These are phyloP conservation scores for Andrena flavipes DNA, from an alignment of 2,888 invertebrate species.

Conservation along the genomic window DNA sequence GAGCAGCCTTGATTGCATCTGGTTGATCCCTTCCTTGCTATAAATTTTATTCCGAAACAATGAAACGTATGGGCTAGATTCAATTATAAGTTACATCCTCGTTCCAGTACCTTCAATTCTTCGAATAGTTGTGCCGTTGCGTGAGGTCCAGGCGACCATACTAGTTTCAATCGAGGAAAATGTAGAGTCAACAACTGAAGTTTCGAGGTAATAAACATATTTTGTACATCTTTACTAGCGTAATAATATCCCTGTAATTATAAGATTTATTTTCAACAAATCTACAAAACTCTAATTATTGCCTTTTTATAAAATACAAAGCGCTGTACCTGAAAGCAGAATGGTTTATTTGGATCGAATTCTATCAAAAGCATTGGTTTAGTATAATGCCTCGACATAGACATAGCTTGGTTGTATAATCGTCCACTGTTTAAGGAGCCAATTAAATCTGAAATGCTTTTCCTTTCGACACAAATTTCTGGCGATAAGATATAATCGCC, in stretches of 20 bases:
- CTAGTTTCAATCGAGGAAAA: slow-evolving; percentile 95
- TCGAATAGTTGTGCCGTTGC: slow-evolving; percentile 98
- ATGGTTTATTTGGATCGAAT: slow-evolving; percentile 97
- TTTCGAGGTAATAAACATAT: slow-evolving; percentile 93
- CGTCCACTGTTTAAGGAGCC: slow-evolving; percentile 98
- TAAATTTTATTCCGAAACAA: slow-evolving; percentile 54
- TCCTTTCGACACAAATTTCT: slow-evolving; percentile 98
- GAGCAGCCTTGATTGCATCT: slow-evolving; percentile 89
- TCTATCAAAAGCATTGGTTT: slow-evolving; percentile 97
- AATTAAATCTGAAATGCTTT: slow-evolving; percentile 97
- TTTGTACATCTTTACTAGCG: slow-evolving; percentile 91
- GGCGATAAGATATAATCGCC: slow-evolving; percentile 99
- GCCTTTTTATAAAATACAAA: not conserved
- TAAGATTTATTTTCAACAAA: not conserved
- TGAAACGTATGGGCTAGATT: not conserved
- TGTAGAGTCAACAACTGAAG: slow-evolving; percentile 97
- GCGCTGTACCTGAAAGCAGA: slow-evolving; percentile 91
- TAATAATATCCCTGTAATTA: slow-evolving; percentile 91
- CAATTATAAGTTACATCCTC: not conserved
- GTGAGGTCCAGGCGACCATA: slow-evolving; percentile 98
- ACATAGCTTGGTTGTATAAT: slow-evolving; percentile 96
- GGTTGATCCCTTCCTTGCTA: slow-evolving; percentile 94
- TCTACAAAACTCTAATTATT: not conserved
- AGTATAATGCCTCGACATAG: slow-evolving; percentile 95
- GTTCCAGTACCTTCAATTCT: slow-evolving; percentile 92